Evolutionary conservation across 2,888 invertebrate species (phyloP).

Genomic region (Xestobium rufovillosum): DNA sequence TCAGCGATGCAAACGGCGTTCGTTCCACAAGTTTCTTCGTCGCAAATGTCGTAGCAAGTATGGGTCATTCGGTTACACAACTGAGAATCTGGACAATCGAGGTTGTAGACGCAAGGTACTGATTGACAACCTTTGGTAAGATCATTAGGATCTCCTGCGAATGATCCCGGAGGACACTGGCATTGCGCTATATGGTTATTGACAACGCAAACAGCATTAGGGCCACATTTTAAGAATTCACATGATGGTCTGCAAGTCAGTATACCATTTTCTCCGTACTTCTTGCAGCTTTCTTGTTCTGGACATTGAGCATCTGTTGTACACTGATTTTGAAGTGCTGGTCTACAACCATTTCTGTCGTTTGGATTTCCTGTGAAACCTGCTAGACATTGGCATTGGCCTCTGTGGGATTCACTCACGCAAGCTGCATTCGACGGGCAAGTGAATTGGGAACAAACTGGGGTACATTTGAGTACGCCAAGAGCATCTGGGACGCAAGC

Average conservation of each 20-base stretch:
- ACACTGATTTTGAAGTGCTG: slow-evolving; percentile 66
- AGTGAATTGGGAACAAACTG: slow-evolving; percentile 71
- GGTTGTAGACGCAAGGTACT: slow-evolving; percentile 80
- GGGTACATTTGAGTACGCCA: slow-evolving; percentile 74
- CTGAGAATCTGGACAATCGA: slow-evolving; percentile 72
- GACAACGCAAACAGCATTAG: slow-evolving; percentile 78
- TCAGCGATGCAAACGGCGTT: slow-evolving; percentile 85
- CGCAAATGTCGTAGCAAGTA: slow-evolving; percentile 74
- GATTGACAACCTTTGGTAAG: slow-evolving; percentile 64
- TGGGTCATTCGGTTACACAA: slow-evolving; percentile 77
- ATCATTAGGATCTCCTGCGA: slow-evolving; percentile 79
- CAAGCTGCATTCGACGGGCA: slow-evolving; percentile 81
- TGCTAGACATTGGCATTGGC: slow-evolving; percentile 73
- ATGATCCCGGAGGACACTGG: slow-evolving; percentile 82
- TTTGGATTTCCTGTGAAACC: slow-evolving; percentile 87
- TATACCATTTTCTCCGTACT: slow-evolving; percentile 48
- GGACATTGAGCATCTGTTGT: slow-evolving; percentile 72
- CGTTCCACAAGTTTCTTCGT: slow-evolving; percentile 73
- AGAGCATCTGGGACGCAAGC: slow-evolving; percentile 78
- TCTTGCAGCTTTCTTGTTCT: slow-evolving; percentile 72
- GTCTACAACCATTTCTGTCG: slow-evolving; percentile 78
- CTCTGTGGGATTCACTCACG: slow-evolving; percentile 62
- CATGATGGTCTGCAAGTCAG: slow-evolving; percentile 73
- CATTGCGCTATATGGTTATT: slow-evolving; percentile 87
- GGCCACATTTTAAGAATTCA: slow-evolving; percentile 69